Evolutionary conservation across 2,797 vertebrate genomes (phyloP).

Genomic region (Neostethus bicornis): DNA sequence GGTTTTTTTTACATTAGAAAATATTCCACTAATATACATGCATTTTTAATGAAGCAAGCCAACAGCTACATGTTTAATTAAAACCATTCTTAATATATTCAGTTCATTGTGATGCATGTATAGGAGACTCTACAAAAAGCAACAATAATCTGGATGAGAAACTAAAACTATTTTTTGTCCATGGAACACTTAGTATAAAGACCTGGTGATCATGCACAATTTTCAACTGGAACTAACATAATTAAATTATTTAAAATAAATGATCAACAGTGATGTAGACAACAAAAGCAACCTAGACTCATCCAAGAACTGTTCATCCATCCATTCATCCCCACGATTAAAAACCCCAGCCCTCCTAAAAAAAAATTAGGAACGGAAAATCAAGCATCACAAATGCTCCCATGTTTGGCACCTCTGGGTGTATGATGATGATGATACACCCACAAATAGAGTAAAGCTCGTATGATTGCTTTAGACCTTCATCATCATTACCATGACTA

Average conservation of each 20-base stretch:
- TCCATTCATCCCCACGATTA: too few species aligned
- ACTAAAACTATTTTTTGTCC: too few species aligned
- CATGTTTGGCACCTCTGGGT: slow-evolving; percentile 11
- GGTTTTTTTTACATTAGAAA: background rate
- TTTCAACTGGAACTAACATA: too few species aligned
- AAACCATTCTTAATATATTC: slow-evolving; percentile 36
- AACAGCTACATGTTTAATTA: slow-evolving; percentile 23
- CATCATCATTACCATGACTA: slow-evolving; percentile 30
- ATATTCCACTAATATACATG: background rate
- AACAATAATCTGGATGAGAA: too few species aligned
- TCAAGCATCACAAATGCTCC: slow-evolving; percentile 29
- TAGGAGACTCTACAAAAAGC: slow-evolving; percentile 1
- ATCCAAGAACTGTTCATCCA: too few species aligned
- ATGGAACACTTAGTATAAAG: too few species aligned
- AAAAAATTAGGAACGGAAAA: background rate
- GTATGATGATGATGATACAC: slow-evolving; percentile 2
- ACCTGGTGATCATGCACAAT: too few species aligned
- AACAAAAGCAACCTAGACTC: too few species aligned
- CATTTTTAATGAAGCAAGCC: background rate
- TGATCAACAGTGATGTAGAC: too few species aligned
- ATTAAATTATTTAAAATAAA: too few species aligned
- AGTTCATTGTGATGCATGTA: slow-evolving; percentile 23
- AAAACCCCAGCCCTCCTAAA: too few species aligned
- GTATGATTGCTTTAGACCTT: slow-evolving; percentile 22
- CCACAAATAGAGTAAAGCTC: background rate